A percentile compares a stretch with the other conserved stretches of the same genome.
These are phyloP conservation scores for Alexandromys fortis DNA, from an alignment of 2,113 vertebrate genomes.

Conservation along the genomic window DNA sequence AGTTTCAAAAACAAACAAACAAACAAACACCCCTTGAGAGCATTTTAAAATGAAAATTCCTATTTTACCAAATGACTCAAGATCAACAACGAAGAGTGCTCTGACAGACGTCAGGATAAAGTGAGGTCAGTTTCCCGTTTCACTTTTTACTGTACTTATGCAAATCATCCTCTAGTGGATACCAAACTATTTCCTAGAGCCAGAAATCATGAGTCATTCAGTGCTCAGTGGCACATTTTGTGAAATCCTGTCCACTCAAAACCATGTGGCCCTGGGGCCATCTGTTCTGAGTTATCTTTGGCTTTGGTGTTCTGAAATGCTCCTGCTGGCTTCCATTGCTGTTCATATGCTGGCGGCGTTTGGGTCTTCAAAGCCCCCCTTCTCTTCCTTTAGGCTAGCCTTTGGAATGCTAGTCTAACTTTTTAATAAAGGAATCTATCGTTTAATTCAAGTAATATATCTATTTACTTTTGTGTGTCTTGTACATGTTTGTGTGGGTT, in stretches of 20 bases:
- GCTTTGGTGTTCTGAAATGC: background rate
- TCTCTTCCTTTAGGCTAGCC: background rate
- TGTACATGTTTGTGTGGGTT: background rate
- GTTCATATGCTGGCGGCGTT: background rate
- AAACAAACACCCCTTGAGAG: background rate
- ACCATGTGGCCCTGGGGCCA: background rate
- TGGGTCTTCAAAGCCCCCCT: background rate
- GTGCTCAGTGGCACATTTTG: conserved; percentile 42
- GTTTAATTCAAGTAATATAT: background rate
- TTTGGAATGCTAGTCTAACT: background rate
- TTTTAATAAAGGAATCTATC: background rate
- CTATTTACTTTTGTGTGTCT: background rate
- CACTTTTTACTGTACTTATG: conserved; percentile 70
- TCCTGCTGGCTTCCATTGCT: conserved; percentile 5
- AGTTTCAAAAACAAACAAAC: background rate
- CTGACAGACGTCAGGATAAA: conserved; percentile 1
- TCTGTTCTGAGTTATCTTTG: background rate
- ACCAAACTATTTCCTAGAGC: conserved; percentile 50
- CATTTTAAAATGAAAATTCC: conserved; percentile 29
- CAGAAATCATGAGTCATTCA: conserved; percentile 64
- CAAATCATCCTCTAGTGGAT: conserved; percentile 22
- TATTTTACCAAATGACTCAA: background rate
- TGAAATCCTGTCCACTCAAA: conserved; percentile 48
- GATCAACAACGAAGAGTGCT: conserved; percentile 36
- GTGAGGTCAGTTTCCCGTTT: conserved; percentile 64